Base-by-base conservation (phyloP, 2,797 vertebrate species). In the Thaleichthys pacificus region DNA sequence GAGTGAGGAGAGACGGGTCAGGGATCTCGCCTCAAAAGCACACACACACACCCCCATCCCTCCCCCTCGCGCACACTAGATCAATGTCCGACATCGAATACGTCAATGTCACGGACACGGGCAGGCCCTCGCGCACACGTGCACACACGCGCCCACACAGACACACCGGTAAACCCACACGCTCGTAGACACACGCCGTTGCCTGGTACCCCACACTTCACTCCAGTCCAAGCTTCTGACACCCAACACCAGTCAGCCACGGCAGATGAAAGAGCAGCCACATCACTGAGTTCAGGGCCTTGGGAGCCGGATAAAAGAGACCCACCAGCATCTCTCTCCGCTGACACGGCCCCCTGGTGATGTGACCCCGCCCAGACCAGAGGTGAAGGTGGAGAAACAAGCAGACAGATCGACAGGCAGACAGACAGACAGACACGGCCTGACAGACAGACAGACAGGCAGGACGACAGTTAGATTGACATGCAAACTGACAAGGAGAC, bases 181-280 rank as follows among this genome's bases (percentile, higher is more conserved):
- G 24, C 58, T 24, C 57, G 28, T 21, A 42, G n/a, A 21, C 56
- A 60, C 68, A 9, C 68, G 32, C 26, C 28, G 65, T n/a, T 22
- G 3, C 51, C 26, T 15, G 28, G 58, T 62, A 58, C 49, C 22
- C 62, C n/a, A 62, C 28, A 30, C 1, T 17, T 63, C 28, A 0
- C 63, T 12, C 0, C 35, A 22, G 3, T 42, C 66, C 72, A 51
- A 68, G 72, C 32, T 51, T 68, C 63, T 68, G 57, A 49, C 54
- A 24, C 68, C 71, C 62, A 57, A n/a, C 64, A 73, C 54, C 63
- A 73, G 68, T 66, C 66, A 77, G 35, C 22, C 51, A 56, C 21
- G 60, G 24, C 63, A 69, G 73, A 76, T 78, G 73, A 81, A 81
- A 78, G 73, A 61, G 57, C 51, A 5, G 17, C 38, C 2, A 49